A percentile compares a stretch with the other conserved stretches of the same genome.
Conservation (phyloP, 1,140 invertebrate genomes). For the Oncopodura yosiiana region DNA sequence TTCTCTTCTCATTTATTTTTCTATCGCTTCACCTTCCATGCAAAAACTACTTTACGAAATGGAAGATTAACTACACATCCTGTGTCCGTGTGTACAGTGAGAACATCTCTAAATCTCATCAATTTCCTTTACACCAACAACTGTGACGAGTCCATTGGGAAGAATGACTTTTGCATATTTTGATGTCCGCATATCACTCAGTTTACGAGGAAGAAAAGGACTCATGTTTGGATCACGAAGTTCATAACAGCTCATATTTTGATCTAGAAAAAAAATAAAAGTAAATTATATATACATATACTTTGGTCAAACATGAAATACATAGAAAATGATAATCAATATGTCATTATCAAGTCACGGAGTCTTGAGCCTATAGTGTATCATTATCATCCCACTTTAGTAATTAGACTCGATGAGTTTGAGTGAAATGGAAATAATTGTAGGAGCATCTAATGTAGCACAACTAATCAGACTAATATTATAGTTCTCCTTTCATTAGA, state of each 20-base stretch:
- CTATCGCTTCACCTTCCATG: conserved; percentile 28
- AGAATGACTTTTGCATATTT: conserved; percentile 33
- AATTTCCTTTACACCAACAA: conserved; percentile 32
- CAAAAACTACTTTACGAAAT: conserved; percentile 35
- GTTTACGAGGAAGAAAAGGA: conserved; percentile 31
- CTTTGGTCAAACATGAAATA: too few relatives aligned
- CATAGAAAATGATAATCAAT: too few relatives aligned
- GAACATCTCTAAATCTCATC: conserved; percentile 30
- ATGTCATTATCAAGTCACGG: too few relatives aligned
- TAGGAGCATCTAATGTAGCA: too few relatives aligned
- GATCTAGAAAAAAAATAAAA: conserved; percentile 24
- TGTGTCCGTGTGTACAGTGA: conserved; percentile 33
- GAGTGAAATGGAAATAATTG: too few relatives aligned
- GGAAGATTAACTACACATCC: conserved; percentile 30
- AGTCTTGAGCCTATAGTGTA: too few relatives aligned
- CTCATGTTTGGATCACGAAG: conserved; percentile 24
- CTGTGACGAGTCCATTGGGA: conserved; percentile 31
- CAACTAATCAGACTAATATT: too few relatives aligned
- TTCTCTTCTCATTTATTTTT: too few relatives aligned
- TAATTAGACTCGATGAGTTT: too few relatives aligned
- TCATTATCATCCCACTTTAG: too few relatives aligned
- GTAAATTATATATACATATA: conserved; percentile 4
- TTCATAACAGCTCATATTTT: conserved; percentile 20
- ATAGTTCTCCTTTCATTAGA: too few relatives aligned
- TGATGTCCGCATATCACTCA: conserved; percentile 32